Conservation (phyloP, 2,113 vertebrate genomes). For the Hydrolagus affinis region DNA sequence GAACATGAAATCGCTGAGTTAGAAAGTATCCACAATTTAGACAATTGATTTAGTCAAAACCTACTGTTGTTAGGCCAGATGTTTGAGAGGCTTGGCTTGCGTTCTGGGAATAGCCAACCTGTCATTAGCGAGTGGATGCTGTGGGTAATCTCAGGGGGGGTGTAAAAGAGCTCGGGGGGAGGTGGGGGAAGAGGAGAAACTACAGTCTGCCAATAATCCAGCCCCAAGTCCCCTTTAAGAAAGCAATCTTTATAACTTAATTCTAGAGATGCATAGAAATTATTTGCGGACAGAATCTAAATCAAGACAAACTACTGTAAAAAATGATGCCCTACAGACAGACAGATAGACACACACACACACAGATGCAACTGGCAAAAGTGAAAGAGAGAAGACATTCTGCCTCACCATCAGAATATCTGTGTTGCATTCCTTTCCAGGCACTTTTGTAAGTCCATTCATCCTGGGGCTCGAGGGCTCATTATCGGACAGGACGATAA, state of each 20-base stretch:
- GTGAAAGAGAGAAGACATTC: neutral
- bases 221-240: neutral
- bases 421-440: constrained; percentile 67
- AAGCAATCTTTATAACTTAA: neutral
- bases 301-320: no score
- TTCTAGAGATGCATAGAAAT: neutral
- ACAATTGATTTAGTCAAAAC: neutral
- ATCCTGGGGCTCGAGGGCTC: constrained; percentile 80
- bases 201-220: neutral
- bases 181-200: neutral
- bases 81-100: neutral
- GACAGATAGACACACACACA: no score
- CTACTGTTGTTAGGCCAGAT: neutral
- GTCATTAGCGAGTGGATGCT: no score
- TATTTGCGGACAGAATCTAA: no score
- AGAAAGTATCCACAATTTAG: neutral
- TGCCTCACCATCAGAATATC: constrained; percentile 78
- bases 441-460: constrained; percentile 70
- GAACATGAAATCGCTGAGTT: neutral
- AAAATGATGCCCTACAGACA: no score
- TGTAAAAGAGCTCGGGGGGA: neutral
- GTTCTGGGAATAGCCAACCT: neutral
- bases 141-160: neutral
- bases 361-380: neutral
- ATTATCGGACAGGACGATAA: constrained; percentile 87